Conservation (phyloP, 2,888 invertebrate species). For the Cenopis cana region DNA sequence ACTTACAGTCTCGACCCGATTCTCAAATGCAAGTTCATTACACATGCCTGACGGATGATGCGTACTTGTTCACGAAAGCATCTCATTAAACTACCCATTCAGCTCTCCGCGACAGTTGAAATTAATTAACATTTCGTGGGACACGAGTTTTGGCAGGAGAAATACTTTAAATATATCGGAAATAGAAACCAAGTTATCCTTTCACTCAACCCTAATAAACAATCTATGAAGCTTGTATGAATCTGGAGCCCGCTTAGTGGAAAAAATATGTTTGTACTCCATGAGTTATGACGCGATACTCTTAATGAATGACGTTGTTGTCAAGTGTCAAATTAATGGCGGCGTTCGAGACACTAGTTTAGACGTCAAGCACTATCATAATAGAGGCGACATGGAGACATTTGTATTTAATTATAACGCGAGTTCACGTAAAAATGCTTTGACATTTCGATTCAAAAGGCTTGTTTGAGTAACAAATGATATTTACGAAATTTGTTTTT, state of each 20-base stretch:
- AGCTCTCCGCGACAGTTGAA: conserved; percentile 69
- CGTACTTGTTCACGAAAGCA: conserved; percentile 37
- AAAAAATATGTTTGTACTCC: conserved; percentile 29
- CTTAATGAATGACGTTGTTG: conserved; percentile 77
- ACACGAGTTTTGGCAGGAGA: conserved; percentile 75
- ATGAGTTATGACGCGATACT: conserved; percentile 73
- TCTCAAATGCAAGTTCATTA: background rate
- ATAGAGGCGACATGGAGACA: conserved; percentile 64
- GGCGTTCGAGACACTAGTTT: conserved; percentile 57
- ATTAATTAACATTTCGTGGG: conserved; percentile 75
- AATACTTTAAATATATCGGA: conserved; percentile 75
- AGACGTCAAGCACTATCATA: conserved; percentile 51
- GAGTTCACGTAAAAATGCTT: conserved; percentile 66
- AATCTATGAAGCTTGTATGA: background rate
- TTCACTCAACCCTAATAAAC: background rate
- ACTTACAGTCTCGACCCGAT: background rate
- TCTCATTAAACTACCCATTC: conserved; percentile 68
- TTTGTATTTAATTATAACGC: conserved; percentile 68
- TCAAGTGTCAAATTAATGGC: conserved; percentile 77
- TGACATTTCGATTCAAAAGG: conserved; percentile 62
- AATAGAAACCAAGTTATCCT: conserved; percentile 64
- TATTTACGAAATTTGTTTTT: conserved; percentile 45
- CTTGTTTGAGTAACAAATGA: conserved; percentile 62
- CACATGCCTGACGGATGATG: conserved; percentile 32
- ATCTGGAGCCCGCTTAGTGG: conserved; percentile 2